Conservation (phyloP, 2,888 invertebrate species). For the Coleophora flavipennella region DNA sequence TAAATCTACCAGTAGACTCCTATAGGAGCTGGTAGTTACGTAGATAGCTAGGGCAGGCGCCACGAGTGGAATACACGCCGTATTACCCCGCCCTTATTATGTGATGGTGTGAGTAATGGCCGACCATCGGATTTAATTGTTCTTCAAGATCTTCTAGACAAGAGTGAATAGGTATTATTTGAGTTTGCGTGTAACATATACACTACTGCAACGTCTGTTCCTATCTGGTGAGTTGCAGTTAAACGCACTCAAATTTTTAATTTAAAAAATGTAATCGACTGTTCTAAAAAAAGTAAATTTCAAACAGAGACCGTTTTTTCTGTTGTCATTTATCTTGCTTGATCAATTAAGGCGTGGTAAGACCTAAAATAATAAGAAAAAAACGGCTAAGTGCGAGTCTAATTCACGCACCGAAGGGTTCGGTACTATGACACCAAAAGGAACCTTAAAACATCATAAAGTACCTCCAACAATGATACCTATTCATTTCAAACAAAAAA, state of each 20-base stretch:
- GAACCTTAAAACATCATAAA: background rate
- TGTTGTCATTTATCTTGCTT: background rate
- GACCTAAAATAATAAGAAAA: too few relatives aligned
- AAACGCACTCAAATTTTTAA: too few relatives aligned
- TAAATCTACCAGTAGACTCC: constrained; percentile 23
- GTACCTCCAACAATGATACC: too few relatives aligned
- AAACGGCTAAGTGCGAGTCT: background rate
- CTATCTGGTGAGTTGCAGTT: too few relatives aligned
- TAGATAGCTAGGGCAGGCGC: constrained; percentile 17
- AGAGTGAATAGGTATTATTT: too few relatives aligned
- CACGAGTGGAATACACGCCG: constrained; percentile 32
- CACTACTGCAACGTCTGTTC: background rate
- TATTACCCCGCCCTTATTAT: constrained; percentile 33
- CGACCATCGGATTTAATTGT: constrained; percentile 1
- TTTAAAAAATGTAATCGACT: background rate
- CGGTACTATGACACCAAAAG: background rate
- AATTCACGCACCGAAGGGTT: too few relatives aligned
- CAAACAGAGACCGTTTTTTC: background rate
- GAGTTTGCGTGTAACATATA: background rate
- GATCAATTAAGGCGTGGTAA: background rate
- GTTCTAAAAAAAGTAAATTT: background rate
- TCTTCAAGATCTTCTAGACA: background rate
- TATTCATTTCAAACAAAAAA: too few relatives aligned
- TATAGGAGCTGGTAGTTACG: too few relatives aligned
- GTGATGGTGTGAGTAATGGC: constrained; percentile 7